Evolutionary conservation across 2,797 vertebrate species (phyloP).

Genomic region (Cyclopterus lumpus): DNA sequence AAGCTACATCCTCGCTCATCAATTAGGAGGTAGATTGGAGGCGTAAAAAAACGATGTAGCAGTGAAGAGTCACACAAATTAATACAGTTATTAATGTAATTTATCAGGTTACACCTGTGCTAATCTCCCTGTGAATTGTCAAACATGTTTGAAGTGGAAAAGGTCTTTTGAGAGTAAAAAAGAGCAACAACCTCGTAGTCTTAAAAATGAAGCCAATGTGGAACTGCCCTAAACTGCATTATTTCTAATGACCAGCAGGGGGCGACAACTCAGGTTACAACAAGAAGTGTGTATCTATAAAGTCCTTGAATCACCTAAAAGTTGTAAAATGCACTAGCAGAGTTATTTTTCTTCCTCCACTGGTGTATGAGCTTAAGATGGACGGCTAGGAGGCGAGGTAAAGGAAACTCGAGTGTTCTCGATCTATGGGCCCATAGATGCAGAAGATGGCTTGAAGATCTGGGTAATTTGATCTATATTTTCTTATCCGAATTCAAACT

Average conservation of each 20-base stretch:
- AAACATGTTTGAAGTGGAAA: not conserved
- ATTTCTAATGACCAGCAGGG: not conserved
- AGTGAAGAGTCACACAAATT: not conserved
- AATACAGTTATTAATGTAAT: not conserved
- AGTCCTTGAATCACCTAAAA: no score
- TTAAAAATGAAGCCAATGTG: not conserved
- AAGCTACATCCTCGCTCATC: not conserved
- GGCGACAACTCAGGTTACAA: no score
- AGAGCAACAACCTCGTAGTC: no score
- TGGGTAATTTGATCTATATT: no score
- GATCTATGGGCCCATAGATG: not conserved
- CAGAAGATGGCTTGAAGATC: not conserved
- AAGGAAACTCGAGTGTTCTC: not conserved
- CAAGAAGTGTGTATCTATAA: no score
- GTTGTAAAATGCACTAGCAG: no score
- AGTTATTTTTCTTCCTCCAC: no score
- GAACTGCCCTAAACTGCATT: not conserved
- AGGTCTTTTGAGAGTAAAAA: not conserved
- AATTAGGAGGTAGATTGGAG: not conserved
- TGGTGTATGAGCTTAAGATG: not conserved
- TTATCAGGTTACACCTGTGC: not conserved
- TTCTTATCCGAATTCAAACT: no score
- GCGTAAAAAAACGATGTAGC: not conserved
- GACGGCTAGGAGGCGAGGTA: not conserved
- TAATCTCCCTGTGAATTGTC: not conserved